These are phyloP conservation scores for Geotrypetes seraphini DNA, from an alignment of 2,797 vertebrate species.

Conservation along the genomic window DNA sequence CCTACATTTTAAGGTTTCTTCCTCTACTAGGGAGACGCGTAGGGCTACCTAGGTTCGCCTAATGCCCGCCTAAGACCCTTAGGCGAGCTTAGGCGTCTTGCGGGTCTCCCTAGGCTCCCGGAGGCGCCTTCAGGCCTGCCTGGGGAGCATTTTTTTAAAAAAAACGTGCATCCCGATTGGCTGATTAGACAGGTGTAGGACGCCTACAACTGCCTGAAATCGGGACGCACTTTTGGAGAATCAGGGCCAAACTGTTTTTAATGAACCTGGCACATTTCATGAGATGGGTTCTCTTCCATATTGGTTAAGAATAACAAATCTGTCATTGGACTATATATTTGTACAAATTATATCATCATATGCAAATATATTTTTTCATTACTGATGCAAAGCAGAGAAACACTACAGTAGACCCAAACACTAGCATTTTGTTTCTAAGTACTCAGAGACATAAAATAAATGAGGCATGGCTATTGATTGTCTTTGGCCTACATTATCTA, in stretches of 20 bases:
- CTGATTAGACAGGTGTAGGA: too few species aligned
- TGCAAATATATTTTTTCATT: constrained; percentile 45
- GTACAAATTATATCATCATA: constrained; percentile 29
- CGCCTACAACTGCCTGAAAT: too few species aligned
- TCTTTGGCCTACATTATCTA: constrained; percentile 54
- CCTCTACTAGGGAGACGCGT: too few species aligned
- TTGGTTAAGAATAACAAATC: constrained; percentile 17
- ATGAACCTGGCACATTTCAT: constrained; percentile 1
- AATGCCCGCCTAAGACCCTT: too few species aligned
- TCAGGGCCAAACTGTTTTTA: constrained; percentile 10
- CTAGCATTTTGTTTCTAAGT: constrained; percentile 52
- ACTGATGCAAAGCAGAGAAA: constrained; percentile 32
- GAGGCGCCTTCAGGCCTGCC: too few species aligned
- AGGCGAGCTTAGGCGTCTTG: too few species aligned
- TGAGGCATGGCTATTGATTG: constrained; percentile 73
- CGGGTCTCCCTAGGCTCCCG: too few species aligned
- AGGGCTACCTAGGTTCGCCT: too few species aligned
- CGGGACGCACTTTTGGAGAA: too few species aligned
- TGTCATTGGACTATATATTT: constrained; percentile 14
- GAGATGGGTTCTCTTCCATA: constrained; percentile 22
- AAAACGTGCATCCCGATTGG: too few species aligned
- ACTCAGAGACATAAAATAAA: constrained; percentile 68
- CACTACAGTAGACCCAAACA: constrained; percentile 32
- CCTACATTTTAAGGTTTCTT: too few species aligned
- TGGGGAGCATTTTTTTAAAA: too few species aligned